Conservation (phyloP, 2,888 invertebrate species). For the Alloplasta piceator region DNA sequence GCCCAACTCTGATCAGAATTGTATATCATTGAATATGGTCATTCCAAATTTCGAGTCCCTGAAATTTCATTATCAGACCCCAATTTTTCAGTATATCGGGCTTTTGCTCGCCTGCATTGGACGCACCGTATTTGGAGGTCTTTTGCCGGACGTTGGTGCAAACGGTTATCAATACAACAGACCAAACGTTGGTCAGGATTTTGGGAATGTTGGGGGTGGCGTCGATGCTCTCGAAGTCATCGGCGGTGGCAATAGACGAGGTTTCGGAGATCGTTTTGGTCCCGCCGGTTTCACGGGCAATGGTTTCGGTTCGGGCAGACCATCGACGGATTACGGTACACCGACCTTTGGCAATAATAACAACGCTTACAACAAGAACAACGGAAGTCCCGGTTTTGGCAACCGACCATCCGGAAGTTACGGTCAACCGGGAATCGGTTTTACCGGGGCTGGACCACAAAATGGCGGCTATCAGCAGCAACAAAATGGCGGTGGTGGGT, state of each 20-base stretch:
- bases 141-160: slow-evolving; percentile 74
- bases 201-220: slow-evolving; percentile 48
- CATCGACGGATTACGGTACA: slow-evolving; percentile 57
- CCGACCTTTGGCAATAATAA: slow-evolving; percentile 61
- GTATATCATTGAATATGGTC: too few species aligned
- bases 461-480: slow-evolving; percentile 58
- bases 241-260: slow-evolving; percentile 53
- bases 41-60: too few species aligned
- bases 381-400: slow-evolving; percentile 56
- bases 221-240: slow-evolving; percentile 34
- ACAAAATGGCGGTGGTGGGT: slow-evolving; percentile 58
- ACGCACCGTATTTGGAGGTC: slow-evolving; percentile 74
- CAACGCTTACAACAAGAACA: slow-evolving; percentile 57
- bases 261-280: slow-evolving; percentile 63
- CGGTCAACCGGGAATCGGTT: slow-evolving; percentile 68
- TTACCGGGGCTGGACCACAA: slow-evolving; percentile 43
- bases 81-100: slow-evolving; percentile 71
- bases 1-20: too few species aligned
- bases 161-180: slow-evolving; percentile 79
- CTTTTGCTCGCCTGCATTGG: slow-evolving; percentile 73
- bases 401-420: slow-evolving; percentile 69
- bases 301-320: slow-evolving; percentile 54
- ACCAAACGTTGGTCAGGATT: slow-evolving; percentile 71
- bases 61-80: slow-evolving; percentile 10
- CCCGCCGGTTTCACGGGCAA: slow-evolving; percentile 50